These are phyloP conservation scores for Amblyornis subalaris DNA, from an alignment of 2,113 vertebrate genomes.

Conservation along the genomic window DNA sequence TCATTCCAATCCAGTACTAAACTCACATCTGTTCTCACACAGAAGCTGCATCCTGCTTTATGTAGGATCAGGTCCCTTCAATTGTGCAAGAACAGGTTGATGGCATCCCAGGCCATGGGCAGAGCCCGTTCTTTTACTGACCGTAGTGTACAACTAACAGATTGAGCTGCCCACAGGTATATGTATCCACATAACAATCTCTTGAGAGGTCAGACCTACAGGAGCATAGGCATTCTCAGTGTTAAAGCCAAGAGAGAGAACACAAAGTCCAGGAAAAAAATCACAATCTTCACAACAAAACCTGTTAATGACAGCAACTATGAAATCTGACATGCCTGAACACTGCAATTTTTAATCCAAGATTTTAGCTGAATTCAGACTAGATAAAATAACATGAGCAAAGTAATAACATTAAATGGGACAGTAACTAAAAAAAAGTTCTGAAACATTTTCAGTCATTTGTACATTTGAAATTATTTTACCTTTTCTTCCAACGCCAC, in stretches of 20 bases:
- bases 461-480: not conserved
- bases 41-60: not conserved
- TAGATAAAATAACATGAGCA: not conserved
- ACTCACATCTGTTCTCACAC: not conserved
- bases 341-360: not conserved
- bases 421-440: not conserved
- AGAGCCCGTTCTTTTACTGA: not conserved
- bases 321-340: not conserved
- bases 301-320: not conserved
- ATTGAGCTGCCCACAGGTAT: not conserved
- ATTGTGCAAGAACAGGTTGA: not conserved
- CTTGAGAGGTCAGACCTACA: not conserved
- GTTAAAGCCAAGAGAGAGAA: not conserved
- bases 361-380: not conserved
- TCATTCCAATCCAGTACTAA: not conserved
- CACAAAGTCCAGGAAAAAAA: not conserved
- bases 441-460: not conserved
- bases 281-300: not conserved
- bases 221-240: not conserved
- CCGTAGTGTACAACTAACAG: accelerated
- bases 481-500: not conserved
- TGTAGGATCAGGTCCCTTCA: not conserved
- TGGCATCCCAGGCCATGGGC: not conserved
- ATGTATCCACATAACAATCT: not conserved
- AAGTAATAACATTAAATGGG: not conserved